Evolutionary conservation across 2,888 invertebrate genomes (phyloP), one percentile per base, ranked within the genome.

Genomic region (Diaprepes abbreviatus): DNA sequence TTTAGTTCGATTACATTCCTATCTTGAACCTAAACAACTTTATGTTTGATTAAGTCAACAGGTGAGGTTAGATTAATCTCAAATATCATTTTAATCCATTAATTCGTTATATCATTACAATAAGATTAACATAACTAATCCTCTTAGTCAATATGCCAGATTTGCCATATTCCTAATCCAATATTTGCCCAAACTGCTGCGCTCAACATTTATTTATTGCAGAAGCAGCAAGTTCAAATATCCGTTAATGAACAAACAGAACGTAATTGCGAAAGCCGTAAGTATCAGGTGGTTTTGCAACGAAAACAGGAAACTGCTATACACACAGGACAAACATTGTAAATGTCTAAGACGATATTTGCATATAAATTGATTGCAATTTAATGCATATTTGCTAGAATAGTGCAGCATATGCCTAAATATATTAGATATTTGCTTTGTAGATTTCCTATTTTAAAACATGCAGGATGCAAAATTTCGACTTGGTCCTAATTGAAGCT

Each of bases 161-260:
- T 38, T 57, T 21, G 17, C 21, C 14, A 21, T 19, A 24, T 38
- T 24, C 24, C 24, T 38, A 57, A 57, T 38, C 24, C 57, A 14
- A 36, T 57, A 35, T 38, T 14, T 31, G 31, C 52, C 4, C 31
- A 9, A 52, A 33, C 24, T 38, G 36, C 57, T 38, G 38, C n/a
- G 12, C 1, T 38, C 21, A 57, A 24, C 38, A 38, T 38, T 24
- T 38, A 57, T 57, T 19, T 57, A 57, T 57, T 35, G 57, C 38
- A 4, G n/a, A 19, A 21, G n/a, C 35, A 33, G 52, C 52, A 14
- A 52, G 38, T 38, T 38, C 14, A 57, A 38, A 57, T 38, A 57
- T 24, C 24, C 24, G 38, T 16, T 57, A 57, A 57, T 57, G 38
- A 57, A 57, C 38, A 38, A 38, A 57, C 52, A 52, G 31, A 52